Percentiles rank a stretch among this genome's conserved stretches.
These are phyloP conservation scores for Mormyrus proboscirostris DNA, from an alignment of 2,797 vertebrate species.

Conservation along the genomic window DNA sequence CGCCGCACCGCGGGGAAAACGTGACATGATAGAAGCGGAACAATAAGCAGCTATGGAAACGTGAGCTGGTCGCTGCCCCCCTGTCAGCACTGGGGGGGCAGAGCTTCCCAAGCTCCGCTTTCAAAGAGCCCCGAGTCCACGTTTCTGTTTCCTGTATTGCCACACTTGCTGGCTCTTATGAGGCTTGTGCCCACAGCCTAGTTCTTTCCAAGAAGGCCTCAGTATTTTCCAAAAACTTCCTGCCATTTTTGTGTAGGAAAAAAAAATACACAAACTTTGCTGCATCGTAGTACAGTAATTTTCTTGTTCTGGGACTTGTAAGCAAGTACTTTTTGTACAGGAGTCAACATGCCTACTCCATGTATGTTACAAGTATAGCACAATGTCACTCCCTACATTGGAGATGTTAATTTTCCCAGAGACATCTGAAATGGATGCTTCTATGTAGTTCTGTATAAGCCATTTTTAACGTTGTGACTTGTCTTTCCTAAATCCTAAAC, in stretches of 20 bases:
- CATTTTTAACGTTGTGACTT: neutral
- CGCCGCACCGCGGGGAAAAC: neutral
- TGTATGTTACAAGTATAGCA: neutral
- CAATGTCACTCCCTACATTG: neutral
- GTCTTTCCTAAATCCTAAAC: neutral
- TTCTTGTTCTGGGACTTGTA: neutral
- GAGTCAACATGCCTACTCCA: neutral
- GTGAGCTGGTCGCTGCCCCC: neutral
- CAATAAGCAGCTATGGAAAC: neutral
- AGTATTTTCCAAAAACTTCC: constrained; percentile 16
- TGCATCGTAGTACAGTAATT: neutral
- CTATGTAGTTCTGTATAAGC: neutral
- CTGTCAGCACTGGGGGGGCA: neutral
- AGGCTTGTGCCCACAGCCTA: constrained; percentile 22
- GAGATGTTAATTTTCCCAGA: neutral
- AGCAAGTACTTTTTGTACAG: neutral
- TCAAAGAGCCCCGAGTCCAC: neutral
- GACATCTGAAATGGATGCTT: neutral
- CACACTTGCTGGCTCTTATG: neutral
- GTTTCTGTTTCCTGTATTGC: neutral
- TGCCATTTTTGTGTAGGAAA: constrained; percentile 13
- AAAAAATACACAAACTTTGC: neutral
- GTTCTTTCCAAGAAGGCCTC: constrained; percentile 27
- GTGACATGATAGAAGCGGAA: neutral
- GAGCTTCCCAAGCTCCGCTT: neutral